phyloP scores from a whole-genome alignment of 2,113 vertebrate species.

The Corythornis cristatus region DNA sequence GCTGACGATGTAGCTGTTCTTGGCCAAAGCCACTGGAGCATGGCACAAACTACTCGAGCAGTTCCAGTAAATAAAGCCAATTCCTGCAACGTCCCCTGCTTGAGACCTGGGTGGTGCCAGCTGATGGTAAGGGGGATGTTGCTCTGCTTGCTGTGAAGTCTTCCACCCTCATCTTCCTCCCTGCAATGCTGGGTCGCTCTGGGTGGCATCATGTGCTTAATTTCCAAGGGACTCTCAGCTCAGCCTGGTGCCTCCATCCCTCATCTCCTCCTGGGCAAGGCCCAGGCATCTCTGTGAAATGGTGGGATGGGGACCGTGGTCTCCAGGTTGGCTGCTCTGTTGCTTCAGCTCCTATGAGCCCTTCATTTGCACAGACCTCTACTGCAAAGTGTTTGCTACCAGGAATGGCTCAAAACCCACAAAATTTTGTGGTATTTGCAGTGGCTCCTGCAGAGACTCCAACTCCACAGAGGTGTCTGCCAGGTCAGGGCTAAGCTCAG shows the following conservation, averaged over 20 bases:
- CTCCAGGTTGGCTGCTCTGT: not conserved
- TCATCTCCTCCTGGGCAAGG: too few relatives aligned
- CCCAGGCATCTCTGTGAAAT: not conserved
- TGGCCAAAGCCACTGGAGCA: not conserved
- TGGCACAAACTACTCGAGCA: not conserved
- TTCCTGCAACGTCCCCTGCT: not conserved
- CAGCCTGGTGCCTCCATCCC: not conserved
- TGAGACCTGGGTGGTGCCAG: rapidly evolving
- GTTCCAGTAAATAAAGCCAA: not conserved
- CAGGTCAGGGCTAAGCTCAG: not conserved
- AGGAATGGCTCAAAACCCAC: not conserved
- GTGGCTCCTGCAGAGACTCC: not conserved
- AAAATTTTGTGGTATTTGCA: not conserved
- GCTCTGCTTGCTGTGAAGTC: not conserved
- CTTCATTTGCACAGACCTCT: not conserved
- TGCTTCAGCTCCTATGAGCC: rapidly evolving
- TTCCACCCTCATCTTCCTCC: not conserved
- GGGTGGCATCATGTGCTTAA: rapidly evolving
- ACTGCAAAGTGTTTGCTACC: not conserved
- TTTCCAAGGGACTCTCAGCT: not conserved
- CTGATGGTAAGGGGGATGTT: not conserved
- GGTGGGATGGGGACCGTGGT: not conserved
- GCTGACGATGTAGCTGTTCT: not conserved
- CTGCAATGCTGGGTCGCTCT: not conserved
- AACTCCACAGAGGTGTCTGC: not conserved